These are phyloP conservation scores for Nyctibius grandis DNA, from an alignment of 2,797 vertebrate genomes.

Conservation along the genomic window DNA sequence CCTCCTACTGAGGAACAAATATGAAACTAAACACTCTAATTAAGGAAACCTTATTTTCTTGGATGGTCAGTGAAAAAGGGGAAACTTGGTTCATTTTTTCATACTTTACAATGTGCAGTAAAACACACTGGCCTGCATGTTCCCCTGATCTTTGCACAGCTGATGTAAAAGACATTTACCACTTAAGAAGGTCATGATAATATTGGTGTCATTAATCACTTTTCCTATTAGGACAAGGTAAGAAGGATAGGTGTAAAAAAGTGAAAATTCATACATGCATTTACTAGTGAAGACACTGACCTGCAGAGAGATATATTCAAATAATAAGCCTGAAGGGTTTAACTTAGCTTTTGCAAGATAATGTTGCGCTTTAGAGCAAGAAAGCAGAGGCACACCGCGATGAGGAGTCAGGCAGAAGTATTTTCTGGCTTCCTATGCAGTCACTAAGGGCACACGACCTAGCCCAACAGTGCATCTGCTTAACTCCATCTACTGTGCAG, in stretches of 20 bases:
- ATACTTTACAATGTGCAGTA: neutral
- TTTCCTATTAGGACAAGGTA: neutral
- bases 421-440: neutral
- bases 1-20: neutral
- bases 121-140: neutral
- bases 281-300: neutral
- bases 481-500: neutral
- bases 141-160: neutral
- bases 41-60: neutral
- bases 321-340: neutral
- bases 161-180: neutral
- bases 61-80: neutral
- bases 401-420: neutral
- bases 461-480: neutral
- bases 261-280: neutral
- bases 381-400: neutral
- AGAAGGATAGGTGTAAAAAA: neutral
- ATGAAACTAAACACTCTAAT: neutral
- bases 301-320: neutral
- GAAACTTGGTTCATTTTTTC: neutral
- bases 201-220: neutral
- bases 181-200: neutral
- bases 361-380: fast-evolving
- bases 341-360: neutral
- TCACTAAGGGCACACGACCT: neutral